phyloP scores from a whole-genome alignment of 1,140 invertebrate genomes.

The Meloidogyne exigua region DNA sequence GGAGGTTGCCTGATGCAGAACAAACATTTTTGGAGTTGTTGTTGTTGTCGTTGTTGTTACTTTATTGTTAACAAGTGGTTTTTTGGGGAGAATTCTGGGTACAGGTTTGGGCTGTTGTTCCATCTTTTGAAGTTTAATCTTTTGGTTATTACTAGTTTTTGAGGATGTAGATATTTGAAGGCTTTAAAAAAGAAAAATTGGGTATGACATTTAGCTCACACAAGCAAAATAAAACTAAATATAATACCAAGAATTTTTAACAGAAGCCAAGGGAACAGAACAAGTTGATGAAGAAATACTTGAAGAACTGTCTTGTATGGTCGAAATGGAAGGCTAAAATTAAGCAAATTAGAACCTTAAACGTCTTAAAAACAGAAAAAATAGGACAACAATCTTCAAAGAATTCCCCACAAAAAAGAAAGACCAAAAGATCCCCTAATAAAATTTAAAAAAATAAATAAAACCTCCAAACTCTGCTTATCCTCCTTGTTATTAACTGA shows the following conservation, averaged over 20 bases:
- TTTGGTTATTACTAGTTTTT: not conserved
- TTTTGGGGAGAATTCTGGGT: slow-evolving; percentile 4
- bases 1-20: not conserved
- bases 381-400: no score
- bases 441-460: not conserved
- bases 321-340: no score
- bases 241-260: no score
- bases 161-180: not conserved
- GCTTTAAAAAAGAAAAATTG: not conserved
- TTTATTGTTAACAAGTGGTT: not conserved
- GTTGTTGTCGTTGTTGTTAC: not conserved
- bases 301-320: no score
- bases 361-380: no score
- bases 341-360: no score
- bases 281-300: no score
- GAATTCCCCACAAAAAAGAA: no score
- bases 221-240: no score
- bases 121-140: not conserved
- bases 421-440: no score
- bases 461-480: not conserved
- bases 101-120: slow-evolving; percentile 10
- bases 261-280: no score
- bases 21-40: not conserved
- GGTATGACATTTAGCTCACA: no score
- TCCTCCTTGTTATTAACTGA: not conserved